Conservation (phyloP, 2,113 vertebrate genomes). For the Peromyscus polionotus region DNA sequence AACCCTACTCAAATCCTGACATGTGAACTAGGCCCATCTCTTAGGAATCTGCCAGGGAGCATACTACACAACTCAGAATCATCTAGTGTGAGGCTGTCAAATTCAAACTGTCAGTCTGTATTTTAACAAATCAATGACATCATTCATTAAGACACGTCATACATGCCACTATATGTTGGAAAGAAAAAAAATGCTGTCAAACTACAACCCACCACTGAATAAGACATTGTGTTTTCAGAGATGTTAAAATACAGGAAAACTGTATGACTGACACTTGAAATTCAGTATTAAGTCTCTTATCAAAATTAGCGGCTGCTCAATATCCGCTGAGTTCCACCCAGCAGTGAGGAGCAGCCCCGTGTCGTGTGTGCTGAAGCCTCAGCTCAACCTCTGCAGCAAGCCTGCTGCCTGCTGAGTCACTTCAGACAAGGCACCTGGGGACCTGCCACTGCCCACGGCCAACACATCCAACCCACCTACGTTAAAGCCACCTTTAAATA, state of each 20-base stretch:
- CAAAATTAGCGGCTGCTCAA: constrained; percentile 39
- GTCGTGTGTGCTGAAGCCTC: not conserved
- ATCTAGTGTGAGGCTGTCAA: constrained; percentile 9
- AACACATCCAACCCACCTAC: not conserved
- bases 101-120: constrained; percentile 35
- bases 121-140: constrained; percentile 13
- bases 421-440: not conserved
- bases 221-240: constrained; percentile 36
- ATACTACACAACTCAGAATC: constrained; percentile 9
- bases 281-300: not conserved
- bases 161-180: not conserved
- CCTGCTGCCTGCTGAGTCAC: not conserved
- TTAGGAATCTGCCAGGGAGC: not conserved
- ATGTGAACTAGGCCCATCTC: not conserved
- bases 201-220: not conserved
- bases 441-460: not conserved
- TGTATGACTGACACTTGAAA: constrained; percentile 2
- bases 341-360: not conserved
- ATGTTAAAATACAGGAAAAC: constrained; percentile 37
- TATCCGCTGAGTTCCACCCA: not conserved
- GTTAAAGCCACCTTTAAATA: constrained; percentile 25
- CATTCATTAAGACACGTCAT: constrained; percentile 15
- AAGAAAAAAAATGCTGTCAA: constrained; percentile 37
- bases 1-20: not conserved
- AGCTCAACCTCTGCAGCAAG: not conserved